Base-by-base conservation (phyloP, 2,797 vertebrate genomes). In the Lepus oiostolus region DNA sequence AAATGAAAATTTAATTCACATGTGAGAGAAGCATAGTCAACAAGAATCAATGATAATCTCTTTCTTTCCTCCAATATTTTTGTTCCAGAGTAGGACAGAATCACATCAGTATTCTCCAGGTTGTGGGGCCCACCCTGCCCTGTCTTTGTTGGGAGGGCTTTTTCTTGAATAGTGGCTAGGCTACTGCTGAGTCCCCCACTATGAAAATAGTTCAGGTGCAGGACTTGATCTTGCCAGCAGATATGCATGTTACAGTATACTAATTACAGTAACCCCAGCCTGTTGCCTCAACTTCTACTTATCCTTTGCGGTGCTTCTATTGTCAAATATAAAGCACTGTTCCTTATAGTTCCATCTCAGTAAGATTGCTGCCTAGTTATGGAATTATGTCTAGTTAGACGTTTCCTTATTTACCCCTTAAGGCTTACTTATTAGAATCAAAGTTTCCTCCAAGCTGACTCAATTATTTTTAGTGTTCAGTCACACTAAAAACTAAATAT, bases 1-100 rank as follows among this genome's bases (percentile, higher is more conserved):
- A 80, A 90, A 70, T 70, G 10, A 93, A 28, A 60, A 35, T 81
- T 90, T 92, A 85, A 65, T 87, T 87, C 32, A 7, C 58, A 67
- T 5, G 22, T 50, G n/a, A 87, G 30, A n/a, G 10, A 30, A 70
- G 1, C 3, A 14, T 17, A 58, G 42, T 71, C 58, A 70, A 75
- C 8, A 50, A 92, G 21, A 83, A 94, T 63, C 80, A 76, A 67
- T 80, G 28, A 52, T 84, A 47, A 47, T 47, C 71, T 47, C 26
- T 47, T 6, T 38, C 38, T 85, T 81, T 81, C 54, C 42, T 4
- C 63, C 35, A 76, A 42, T 54, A 77, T 24, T 83, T 60, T 65
- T 10, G 2, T 28, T 22, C 24, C 67, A 62, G 50, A 4, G 21
- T 47, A 71, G 38, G 42, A n/a, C 52, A 58, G 26, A 26, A 30